A percentile compares a stretch with the other conserved stretches of the same genome.
Conservation (phyloP, 1,140 invertebrate genomes). For the Saccostrea cuccullata region DNA sequence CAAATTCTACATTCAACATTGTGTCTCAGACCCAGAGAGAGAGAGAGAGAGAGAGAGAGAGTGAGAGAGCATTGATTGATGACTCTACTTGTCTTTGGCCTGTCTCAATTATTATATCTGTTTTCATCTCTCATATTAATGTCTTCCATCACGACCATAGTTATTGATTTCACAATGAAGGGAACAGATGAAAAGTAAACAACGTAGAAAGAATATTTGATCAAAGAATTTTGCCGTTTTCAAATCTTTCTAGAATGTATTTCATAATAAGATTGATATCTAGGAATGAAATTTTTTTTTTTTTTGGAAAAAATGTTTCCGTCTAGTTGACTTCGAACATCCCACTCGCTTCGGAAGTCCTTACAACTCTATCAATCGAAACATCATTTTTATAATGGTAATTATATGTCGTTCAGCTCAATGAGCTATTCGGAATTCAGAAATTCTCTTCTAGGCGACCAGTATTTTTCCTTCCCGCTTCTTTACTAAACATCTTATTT, state of each 20-base stretch:
- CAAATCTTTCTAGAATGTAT: background rate
- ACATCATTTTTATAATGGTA: too few relatives aligned
- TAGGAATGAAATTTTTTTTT: background rate
- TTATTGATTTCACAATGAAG: slow-evolving; percentile 4
- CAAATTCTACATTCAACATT: too few relatives aligned
- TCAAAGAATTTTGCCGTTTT: background rate
- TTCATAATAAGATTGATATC: background rate
- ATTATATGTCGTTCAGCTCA: too few relatives aligned
- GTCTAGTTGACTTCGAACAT: too few relatives aligned
- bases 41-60: slow-evolving; percentile 24
- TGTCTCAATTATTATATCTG: slow-evolving; percentile 15
- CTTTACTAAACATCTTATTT: too few relatives aligned
- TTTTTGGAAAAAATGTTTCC: too few relatives aligned
- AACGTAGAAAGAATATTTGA: background rate
- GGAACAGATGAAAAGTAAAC: slow-evolving; percentile 14
- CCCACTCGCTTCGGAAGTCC: too few relatives aligned
- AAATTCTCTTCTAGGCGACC: too few relatives aligned
- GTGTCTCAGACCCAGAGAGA: background rate
- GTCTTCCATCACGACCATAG: slow-evolving; percentile 15
- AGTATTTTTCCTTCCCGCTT: too few relatives aligned
- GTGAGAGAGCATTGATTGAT: background rate
- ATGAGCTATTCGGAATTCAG: too few relatives aligned
- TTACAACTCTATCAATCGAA: too few relatives aligned
- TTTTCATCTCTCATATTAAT: slow-evolving; percentile 32
- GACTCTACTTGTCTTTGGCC: background rate